Conservation (phyloP, 2,888 invertebrate species). For the Patella caerulea region DNA sequence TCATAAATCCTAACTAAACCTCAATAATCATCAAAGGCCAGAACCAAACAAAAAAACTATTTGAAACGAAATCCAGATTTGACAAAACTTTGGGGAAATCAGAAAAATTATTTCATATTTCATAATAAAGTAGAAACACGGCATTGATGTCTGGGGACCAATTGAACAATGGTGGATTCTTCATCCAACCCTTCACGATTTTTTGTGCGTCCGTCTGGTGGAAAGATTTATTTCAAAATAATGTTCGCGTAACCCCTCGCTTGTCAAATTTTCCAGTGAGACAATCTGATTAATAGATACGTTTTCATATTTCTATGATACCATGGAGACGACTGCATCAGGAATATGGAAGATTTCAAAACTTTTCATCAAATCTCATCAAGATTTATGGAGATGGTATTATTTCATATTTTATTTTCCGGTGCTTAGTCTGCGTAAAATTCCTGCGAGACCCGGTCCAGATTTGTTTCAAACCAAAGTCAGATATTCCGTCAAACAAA, state of each 20-base stretch:
- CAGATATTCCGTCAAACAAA: background rate
- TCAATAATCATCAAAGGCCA: no score
- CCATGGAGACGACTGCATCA: background rate
- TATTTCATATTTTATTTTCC: conserved; percentile 9
- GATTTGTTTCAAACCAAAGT: background rate
- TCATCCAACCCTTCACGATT: no score
- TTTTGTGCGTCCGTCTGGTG: background rate
- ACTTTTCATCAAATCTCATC: background rate
- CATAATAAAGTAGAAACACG: background rate
- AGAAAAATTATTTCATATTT: conserved; percentile 7
- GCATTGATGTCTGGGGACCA: no score
- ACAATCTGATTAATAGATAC: background rate
- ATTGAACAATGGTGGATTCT: no score
- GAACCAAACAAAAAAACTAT: no score
- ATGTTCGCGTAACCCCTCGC: background rate
- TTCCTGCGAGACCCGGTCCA: background rate
- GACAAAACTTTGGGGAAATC: background rate
- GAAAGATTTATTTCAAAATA: conserved; percentile 4
- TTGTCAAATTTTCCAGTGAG: background rate
- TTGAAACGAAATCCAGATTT: no score
- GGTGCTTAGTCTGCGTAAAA: background rate
- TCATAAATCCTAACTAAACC: no score
- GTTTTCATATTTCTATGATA: background rate
- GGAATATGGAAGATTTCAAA: conserved; percentile 6
- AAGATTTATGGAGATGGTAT: conserved; percentile 1